Conservation (phyloP, 2,113 vertebrate genomes). For the Myodes glareolus region DNA sequence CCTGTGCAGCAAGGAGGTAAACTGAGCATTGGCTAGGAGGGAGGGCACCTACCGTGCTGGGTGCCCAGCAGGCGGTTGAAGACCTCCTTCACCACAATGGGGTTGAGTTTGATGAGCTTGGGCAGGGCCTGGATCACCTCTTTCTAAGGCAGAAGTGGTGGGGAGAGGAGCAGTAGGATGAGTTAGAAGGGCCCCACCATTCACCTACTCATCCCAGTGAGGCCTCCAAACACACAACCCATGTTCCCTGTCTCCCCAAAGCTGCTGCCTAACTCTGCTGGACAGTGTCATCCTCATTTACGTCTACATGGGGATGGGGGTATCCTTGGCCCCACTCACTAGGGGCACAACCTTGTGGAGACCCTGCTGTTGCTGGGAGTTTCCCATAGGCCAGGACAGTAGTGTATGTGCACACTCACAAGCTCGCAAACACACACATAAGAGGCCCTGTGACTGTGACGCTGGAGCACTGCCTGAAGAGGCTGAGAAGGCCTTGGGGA, state of each 20-base stretch:
- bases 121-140: conserved; percentile 97
- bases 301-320: no score
- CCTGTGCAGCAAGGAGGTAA: not conserved
- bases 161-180: not conserved
- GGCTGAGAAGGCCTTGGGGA: not conserved
- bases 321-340: no score
- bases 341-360: not conserved
- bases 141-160: conserved; percentile 83
- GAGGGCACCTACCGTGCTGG: conserved; percentile 91
- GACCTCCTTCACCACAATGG: conserved; percentile 97
- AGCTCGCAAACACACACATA: no score
- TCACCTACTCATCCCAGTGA: not conserved
- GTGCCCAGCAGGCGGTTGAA: conserved; percentile 97
- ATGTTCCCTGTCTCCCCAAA: not conserved
- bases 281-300: not conserved
- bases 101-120: conserved; percentile 98
- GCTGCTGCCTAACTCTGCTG: not conserved
- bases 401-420: not conserved
- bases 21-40: not conserved
- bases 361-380: fast-evolving
- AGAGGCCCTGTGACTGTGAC: not conserved
- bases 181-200: fast-evolving
- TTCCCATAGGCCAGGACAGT: not conserved
- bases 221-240: no score
- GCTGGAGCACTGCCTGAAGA: no score